Base-by-base conservation (phyloP, 2,888 invertebrate genomes). In the Pyrgus malvae region DNA sequence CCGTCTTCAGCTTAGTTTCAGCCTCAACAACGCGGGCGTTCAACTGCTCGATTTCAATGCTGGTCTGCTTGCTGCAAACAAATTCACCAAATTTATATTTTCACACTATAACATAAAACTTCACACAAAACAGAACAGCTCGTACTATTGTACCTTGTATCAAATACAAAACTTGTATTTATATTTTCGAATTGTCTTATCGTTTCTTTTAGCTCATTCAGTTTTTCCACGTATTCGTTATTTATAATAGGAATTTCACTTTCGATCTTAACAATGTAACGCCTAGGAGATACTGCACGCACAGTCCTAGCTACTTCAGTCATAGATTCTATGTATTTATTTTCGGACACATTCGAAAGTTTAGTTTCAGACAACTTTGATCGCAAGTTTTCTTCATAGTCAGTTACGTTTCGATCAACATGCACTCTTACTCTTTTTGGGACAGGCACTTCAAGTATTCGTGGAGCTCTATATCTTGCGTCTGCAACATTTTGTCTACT, bases 11-110 rank as follows among this genome's bases (percentile, higher is more conserved):
- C 87, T 94, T 97, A 68, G 97, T 97, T 91, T 99, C 98, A 63
- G 98, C 98, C 83, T 99, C 98, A 61, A 97, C 96, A 69, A 99
- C 96, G 73, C 98, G 97, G 73, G 97, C 96, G 83, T 92, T 97
- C 90, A 98, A 92, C 89, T 98, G 97, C 91, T 98, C 98, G 83
- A 99, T 98, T 92, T 99, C 98, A 85, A 98, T 97, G 92, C 97
- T 96, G 84, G 98, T 97, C 92, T 97, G 97, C 92, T 98, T 98
- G 92, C 98, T 98, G 87, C 60, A 49, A 54, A 69, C 12, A 3
- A 33, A 9, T 21, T 8, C 5, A 35, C 2, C 8, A 2, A 37
- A 16, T 16, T 25, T 48, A 12, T 6, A 11, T 19, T 38, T 17
- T 19, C 2, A 2, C 9, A 19, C 11, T n/a, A n/a, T n/a, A n/a